phyloP scores from a whole-genome alignment of 1,140 invertebrate species.

The Saccostrea echinata region DNA sequence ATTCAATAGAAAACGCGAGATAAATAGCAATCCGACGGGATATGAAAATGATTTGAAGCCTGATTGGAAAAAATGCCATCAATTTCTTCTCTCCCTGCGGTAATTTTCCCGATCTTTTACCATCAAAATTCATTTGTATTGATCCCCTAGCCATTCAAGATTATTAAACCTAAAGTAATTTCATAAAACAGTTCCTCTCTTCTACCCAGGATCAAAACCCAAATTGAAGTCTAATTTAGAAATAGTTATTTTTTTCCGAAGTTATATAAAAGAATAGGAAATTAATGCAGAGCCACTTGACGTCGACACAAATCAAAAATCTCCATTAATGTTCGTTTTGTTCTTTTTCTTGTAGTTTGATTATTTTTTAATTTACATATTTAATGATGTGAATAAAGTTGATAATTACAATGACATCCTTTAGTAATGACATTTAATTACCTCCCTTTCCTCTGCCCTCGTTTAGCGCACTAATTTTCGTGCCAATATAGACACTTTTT shows the following conservation, averaged over 20 bases:
- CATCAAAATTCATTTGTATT: conserved; percentile 50
- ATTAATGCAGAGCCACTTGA: conserved; percentile 17
- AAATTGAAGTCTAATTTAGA: conserved; percentile 46
- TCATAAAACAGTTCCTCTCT: conserved; percentile 40
- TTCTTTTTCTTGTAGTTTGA: conserved; percentile 35
- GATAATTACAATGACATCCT: conserved; percentile 32
- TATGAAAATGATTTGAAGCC: conserved; percentile 41
- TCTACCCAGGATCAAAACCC: conserved; percentile 23
- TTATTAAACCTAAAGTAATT: conserved; percentile 46
- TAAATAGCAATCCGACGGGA: conserved; percentile 44
- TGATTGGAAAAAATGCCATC: conserved; percentile 49
- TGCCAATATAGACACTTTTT: conserved; percentile 3
- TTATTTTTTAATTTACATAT: conserved; percentile 35
- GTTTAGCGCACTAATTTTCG: background rate
- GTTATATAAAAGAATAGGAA: conserved; percentile 23
- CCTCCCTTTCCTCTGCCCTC: background rate
- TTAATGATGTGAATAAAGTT: conserved; percentile 13
- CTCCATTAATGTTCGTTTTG: conserved; percentile 35
- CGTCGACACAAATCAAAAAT: conserved; percentile 28
- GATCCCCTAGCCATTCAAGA: conserved; percentile 32
- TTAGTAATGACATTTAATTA: conserved; percentile 31
- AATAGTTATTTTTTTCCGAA: conserved; percentile 29
- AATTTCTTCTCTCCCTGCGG: conserved; percentile 42
- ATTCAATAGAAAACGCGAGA: conserved; percentile 43
- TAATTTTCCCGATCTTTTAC: conserved; percentile 47